Evolutionary conservation across 2,888 invertebrate species (phyloP).

Genomic region (Dendrolimus houi): DNA sequence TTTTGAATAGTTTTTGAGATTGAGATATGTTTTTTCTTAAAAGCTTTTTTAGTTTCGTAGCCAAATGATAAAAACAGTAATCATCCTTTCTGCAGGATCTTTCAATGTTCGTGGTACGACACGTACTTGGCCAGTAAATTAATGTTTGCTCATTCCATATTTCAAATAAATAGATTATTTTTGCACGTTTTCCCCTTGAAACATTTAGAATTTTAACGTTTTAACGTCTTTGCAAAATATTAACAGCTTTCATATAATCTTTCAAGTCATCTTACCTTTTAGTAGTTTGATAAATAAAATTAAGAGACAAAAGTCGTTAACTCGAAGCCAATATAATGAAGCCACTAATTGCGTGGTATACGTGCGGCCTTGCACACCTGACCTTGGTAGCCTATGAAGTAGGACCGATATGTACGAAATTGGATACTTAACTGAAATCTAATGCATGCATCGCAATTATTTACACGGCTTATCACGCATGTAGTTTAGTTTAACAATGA

Average conservation of each 20-base stretch:
- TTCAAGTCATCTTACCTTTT: neutral
- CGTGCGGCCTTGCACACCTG: constrained; percentile 1
- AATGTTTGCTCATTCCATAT: too few species aligned
- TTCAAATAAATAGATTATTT: too few species aligned
- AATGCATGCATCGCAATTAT: neutral
- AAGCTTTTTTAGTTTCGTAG: too few species aligned
- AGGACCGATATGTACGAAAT: neutral
- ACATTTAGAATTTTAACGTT: neutral
- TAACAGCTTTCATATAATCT: neutral
- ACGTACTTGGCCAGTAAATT: too few species aligned
- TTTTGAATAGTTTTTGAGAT: too few species aligned
- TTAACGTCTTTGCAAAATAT: neutral
- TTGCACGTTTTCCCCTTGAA: neutral
- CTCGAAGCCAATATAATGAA: constrained; percentile 45
- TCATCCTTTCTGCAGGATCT: too few species aligned
- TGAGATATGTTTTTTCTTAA: too few species aligned
- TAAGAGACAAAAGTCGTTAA: constrained; percentile 11
- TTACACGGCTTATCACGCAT: neutral
- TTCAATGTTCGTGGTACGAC: too few species aligned
- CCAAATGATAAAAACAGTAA: too few species aligned
- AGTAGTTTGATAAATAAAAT: neutral
- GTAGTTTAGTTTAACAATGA: neutral
- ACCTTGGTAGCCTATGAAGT: neutral
- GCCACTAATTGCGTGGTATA: constrained; percentile 44
- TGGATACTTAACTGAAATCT: neutral